These are phyloP conservation scores for Hucho hucho DNA, from an alignment of 2,113 vertebrate species.

Conservation along the genomic window DNA sequence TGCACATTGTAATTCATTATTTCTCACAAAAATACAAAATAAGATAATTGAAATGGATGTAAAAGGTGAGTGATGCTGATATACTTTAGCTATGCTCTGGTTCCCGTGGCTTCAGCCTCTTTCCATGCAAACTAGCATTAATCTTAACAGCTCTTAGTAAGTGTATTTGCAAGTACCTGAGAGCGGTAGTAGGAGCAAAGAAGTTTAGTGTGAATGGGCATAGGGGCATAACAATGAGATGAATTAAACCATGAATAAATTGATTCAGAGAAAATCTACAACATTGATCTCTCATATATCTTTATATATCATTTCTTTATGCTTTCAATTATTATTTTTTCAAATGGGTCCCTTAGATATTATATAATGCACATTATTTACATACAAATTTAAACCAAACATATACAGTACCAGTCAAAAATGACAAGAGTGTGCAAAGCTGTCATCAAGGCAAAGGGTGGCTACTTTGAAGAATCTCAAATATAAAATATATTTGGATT, in stretches of 20 bases:
- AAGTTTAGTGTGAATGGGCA: not conserved
- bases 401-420: constrained; percentile 29
- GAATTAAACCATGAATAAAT: constrained; percentile 15
- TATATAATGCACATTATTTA: constrained; percentile 67
- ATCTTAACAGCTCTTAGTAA: not conserved
- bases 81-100: constrained; percentile 29
- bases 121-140: constrained; percentile 40
- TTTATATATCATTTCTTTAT: constrained; percentile 35
- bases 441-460: too few species aligned
- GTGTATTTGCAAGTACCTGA: constrained; percentile 23
- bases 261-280: constrained; percentile 48
- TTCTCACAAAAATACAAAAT: not conserved
- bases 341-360: constrained; percentile 69
- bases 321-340: constrained; percentile 38
- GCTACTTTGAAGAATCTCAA: too few species aligned
- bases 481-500: too few species aligned
- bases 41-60: not conserved
- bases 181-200: not conserved
- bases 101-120: constrained; percentile 37
- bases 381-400: constrained; percentile 69
- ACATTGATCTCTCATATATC: constrained; percentile 51
- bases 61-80: constrained; percentile 9
- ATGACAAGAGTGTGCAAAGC: too few species aligned
- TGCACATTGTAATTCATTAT: not conserved
- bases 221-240: not conserved